These are phyloP conservation scores for Ceriagrion tenellum DNA, from an alignment of 2,888 invertebrate genomes.

Conservation along the genomic window DNA sequence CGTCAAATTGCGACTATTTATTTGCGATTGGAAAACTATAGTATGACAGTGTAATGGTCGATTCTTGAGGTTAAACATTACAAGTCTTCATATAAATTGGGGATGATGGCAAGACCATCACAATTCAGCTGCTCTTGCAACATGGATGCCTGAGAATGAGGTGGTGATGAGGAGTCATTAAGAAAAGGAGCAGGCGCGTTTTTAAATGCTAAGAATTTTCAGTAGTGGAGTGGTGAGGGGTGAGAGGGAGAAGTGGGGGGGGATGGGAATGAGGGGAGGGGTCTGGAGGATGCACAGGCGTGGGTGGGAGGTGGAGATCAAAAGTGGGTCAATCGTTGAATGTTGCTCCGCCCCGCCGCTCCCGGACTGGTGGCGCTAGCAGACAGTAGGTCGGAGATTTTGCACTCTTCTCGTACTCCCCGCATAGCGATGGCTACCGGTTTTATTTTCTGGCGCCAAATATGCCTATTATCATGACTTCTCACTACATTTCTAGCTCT, in stretches of 20 bases:
- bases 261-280: not conserved
- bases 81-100: no score
- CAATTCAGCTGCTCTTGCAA: no score
- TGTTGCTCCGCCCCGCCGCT: slow-evolving; percentile 49
- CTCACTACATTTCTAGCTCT: no score
- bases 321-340: slow-evolving; percentile 68
- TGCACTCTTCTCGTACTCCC: not conserved
- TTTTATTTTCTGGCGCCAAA: not conserved
- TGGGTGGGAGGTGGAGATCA: not conserved
- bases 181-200: not conserved
- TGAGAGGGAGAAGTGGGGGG: not conserved
- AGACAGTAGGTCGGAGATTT: slow-evolving; percentile 9
- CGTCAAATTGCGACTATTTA: no score
- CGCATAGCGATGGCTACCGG: slow-evolving; percentile 36
- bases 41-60: no score
- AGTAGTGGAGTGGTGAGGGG: not conserved
- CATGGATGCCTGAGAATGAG: not conserved
- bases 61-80: no score
- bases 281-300: not conserved
- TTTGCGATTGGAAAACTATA: no score
- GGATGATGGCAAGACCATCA: no score
- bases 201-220: not conserved
- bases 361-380: slow-evolving; percentile 40
- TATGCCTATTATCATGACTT: no score
- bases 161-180: not conserved